A percentile compares a stretch with the other conserved stretches of the same genome.
Conservation (phyloP, 2,113 vertebrate species). For the Laticauda colubrina region DNA sequence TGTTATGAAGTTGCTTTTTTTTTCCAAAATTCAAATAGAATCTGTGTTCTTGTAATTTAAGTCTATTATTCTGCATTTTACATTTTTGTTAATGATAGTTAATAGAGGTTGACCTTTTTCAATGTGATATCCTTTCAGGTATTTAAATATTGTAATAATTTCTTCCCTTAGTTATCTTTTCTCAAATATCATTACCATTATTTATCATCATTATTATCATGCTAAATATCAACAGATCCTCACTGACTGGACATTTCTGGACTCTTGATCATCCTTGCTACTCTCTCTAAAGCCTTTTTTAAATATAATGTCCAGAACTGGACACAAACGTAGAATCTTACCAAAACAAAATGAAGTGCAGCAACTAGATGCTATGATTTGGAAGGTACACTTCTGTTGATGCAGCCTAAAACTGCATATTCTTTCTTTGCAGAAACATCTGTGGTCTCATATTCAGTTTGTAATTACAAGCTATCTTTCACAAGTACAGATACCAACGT, state of each 20-base stretch:
- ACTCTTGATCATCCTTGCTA: background rate
- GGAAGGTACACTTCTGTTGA: background rate
- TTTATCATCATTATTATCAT: no score
- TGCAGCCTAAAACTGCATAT: background rate
- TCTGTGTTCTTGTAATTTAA: background rate
- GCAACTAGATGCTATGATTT: background rate
- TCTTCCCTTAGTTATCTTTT: background rate
- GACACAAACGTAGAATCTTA: background rate
- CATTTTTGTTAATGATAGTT: background rate
- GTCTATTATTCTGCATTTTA: background rate
- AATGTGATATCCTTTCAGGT: background rate
- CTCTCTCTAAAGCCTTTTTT: background rate
- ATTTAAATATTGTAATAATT: background rate
- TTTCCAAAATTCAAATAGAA: background rate
- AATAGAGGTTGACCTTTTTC: background rate
- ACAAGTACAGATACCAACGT: background rate
- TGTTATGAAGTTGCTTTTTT: background rate
- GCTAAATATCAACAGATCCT: background rate
- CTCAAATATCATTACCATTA: background rate
- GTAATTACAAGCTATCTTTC: background rate
- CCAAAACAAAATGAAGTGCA: background rate
- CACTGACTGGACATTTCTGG: background rate
- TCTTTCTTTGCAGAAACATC: background rate
- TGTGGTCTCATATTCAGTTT: background rate
- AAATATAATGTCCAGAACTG: background rate